Conservation (phyloP, 1,140 invertebrate species). For the Galleria mellonella region DNA sequence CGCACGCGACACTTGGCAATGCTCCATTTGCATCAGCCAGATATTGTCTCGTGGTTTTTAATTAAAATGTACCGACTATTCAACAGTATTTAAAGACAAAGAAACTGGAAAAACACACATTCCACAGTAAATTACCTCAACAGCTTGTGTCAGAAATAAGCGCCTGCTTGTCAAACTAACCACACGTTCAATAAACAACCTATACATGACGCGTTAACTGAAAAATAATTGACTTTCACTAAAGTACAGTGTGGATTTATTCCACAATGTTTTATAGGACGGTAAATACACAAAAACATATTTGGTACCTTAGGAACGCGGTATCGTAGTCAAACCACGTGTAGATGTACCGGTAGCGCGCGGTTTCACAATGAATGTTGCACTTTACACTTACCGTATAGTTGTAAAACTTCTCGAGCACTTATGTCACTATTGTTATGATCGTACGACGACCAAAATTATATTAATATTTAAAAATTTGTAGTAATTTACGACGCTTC, state of each 20-base stretch:
- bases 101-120: conserved; percentile 17
- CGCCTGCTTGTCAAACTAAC: conserved; percentile 53
- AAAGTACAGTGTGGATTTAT: conserved; percentile 14
- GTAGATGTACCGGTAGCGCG: conserved; percentile 66
- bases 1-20: conserved; percentile 1
- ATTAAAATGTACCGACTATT: too few species aligned
- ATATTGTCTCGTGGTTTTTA: too few species aligned
- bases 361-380: conserved; percentile 38
- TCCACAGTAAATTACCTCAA: conserved; percentile 34
- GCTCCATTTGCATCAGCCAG: not conserved
- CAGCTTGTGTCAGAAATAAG: conserved; percentile 40
- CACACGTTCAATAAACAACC: conserved; percentile 66
- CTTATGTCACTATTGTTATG: conserved; percentile 61
- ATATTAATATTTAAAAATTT: conserved; percentile 49
- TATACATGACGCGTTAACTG: conserved; percentile 27
- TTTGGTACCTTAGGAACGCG: conserved; percentile 43
- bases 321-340: conserved; percentile 61
- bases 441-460: conserved; percentile 50
- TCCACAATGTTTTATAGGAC: conserved; percentile 18
- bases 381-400: conserved; percentile 63
- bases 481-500: conserved; percentile 66
- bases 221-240: conserved; percentile 26
- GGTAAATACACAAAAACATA: conserved; percentile 40
- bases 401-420: conserved; percentile 62
- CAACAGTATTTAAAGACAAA: not conserved